These are phyloP conservation scores for Coremacera marginata DNA, from an alignment of 2,888 invertebrate genomes.

Conservation along the genomic window DNA sequence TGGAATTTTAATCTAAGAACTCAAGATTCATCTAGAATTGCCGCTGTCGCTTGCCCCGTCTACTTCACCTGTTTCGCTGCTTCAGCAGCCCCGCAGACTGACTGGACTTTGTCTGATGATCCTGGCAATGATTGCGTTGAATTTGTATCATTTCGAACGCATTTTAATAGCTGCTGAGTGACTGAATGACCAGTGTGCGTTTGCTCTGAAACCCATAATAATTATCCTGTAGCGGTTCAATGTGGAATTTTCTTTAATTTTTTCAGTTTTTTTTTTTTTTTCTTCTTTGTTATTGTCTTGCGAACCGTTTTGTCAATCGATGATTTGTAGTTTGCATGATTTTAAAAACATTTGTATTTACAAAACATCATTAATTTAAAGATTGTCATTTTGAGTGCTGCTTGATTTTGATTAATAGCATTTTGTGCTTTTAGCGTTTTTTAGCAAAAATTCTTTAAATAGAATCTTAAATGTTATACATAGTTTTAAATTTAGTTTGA, in stretches of 20 bases:
- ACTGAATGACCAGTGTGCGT: slow-evolving; percentile 58
- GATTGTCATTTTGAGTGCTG: slow-evolving; percentile 59
- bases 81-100: slow-evolving; percentile 18
- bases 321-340: slow-evolving; percentile 57
- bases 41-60: slow-evolving; percentile 47
- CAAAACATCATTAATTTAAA: slow-evolving; percentile 57
- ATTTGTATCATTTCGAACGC: slow-evolving; percentile 30
- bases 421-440: not conserved
- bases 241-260: not conserved
- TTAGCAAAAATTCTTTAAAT: not conserved
- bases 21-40: slow-evolving; percentile 28
- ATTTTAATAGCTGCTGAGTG: slow-evolving; percentile 44
- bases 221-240: not conserved
- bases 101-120: slow-evolving; percentile 48
- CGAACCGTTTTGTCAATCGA: slow-evolving; percentile 62
- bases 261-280: not conserved
- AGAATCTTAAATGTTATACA: no score
- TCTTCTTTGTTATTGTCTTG: slow-evolving; percentile 19
- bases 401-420: slow-evolving; percentile 54
- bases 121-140: slow-evolving; percentile 58
- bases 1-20: slow-evolving; percentile 36
- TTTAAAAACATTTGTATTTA: slow-evolving; percentile 40
- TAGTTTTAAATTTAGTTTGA: not conserved
- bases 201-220: slow-evolving; percentile 55
- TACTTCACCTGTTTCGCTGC: slow-evolving; percentile 35